Percentiles rank a stretch among this genome's conserved stretches.
These are phyloP conservation scores for Odontothrips loti DNA, from an alignment of 2,888 invertebrate genomes.

Conservation along the genomic window DNA sequence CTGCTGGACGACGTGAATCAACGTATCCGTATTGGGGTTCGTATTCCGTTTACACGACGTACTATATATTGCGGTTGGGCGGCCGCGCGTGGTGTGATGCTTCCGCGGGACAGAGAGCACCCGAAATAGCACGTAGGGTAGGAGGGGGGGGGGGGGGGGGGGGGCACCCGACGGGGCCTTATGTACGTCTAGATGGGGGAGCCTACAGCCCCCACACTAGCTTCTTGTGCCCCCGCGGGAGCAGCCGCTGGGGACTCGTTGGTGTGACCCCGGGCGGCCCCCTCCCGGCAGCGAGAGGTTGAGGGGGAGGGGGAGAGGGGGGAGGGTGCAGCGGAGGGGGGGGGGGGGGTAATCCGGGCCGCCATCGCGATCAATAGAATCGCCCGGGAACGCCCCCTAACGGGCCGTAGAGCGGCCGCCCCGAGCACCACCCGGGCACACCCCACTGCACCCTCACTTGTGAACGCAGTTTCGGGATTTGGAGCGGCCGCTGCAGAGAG, in stretches of 20 bases:
- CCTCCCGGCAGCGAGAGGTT: not conserved
- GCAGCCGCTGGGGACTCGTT: not conserved
- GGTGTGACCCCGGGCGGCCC: not conserved
- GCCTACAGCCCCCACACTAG: not conserved
- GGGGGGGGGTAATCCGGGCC: constrained; percentile 9
- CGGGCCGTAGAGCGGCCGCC: constrained; percentile 20
- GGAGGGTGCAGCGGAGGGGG: not conserved
- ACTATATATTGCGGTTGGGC: no score
- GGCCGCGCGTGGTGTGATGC: not conserved
- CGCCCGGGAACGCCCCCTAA: constrained; percentile 23
- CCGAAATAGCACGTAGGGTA: not conserved
- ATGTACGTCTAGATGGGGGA: not conserved
- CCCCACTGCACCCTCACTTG: constrained; percentile 20
- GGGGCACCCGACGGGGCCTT: no score
- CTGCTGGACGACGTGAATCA: no score
- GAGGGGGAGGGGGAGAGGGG: not conserved
- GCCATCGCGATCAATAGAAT: constrained; percentile 24
- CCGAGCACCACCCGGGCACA: not conserved
- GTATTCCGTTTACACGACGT: not conserved
- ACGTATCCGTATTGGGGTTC: no score
- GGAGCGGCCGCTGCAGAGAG: not conserved
- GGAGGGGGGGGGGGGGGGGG: not conserved
- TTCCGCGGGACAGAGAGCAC: not conserved
- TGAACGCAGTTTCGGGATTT: not conserved
- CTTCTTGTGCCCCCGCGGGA: not conserved